Evolutionary conservation across 1,140 invertebrate genomes (phyloP).

Genomic region (Streblospio benedicti): DNA sequence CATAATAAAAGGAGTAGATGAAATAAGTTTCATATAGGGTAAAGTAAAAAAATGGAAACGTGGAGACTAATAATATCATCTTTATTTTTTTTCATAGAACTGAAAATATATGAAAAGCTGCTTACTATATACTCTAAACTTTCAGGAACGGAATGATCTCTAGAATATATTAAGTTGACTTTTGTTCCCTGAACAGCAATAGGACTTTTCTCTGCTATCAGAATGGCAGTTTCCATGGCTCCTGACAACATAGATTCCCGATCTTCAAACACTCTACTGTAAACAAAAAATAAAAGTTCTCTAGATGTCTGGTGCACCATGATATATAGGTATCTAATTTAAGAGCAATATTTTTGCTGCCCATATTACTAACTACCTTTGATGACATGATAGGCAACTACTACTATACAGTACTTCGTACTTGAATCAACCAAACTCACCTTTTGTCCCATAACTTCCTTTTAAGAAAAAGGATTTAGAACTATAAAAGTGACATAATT

Average conservation of each 20-base stretch:
- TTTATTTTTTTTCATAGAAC: neutral
- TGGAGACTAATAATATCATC: neutral
- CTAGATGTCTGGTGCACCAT: neutral
- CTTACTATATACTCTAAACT: constrained; percentile 80
- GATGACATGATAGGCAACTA: no score
- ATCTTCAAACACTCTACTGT: constrained; percentile 58
- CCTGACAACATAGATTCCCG: constrained; percentile 59
- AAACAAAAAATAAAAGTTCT: constrained; percentile 10
- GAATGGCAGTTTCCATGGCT: constrained; percentile 60
- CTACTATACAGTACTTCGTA: no score
- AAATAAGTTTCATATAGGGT: neutral
- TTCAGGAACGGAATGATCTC: constrained; percentile 76
- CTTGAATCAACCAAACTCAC: no score
- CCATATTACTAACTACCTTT: no score
- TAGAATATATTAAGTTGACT: constrained; percentile 69
- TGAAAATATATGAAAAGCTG: neutral
- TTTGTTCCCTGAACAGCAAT: constrained; percentile 88
- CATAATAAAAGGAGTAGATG: neutral
- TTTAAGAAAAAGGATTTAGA: no score
- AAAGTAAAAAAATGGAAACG: neutral
- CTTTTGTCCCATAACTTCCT: no score
- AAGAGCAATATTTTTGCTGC: no score
- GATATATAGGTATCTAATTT: no score
- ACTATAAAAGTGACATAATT: no score
- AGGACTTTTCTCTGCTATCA: constrained; percentile 84